Base-by-base conservation (phyloP, 2,797 vertebrate species). In the Sebastes miniatus region DNA sequence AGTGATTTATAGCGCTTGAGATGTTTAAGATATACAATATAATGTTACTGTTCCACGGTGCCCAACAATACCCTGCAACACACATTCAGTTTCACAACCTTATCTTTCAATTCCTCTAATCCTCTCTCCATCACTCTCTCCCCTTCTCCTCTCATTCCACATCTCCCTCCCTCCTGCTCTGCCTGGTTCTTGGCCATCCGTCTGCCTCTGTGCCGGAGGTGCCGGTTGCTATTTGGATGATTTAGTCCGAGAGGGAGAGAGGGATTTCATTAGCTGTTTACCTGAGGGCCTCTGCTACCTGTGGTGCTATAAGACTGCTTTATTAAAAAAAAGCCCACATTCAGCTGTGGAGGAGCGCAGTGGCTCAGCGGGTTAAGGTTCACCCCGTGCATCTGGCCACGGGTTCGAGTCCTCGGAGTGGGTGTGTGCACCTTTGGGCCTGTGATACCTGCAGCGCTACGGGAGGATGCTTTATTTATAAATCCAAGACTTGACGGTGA, bases 181-280 rank as follows among this genome's bases (percentile, higher is more conserved):
- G 63, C 34, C 85, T 91, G 84, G 86, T 92, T 88, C 87, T 84
- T 39, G 87, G 90, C 91, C 93, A 93, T 93, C 91, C 83, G 82
- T 91, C 93, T 90, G 93, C 88, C 86, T 89, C 84, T 91, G 92
- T 69, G 92, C 92, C 91, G 25, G 84, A 93, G 93, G 92, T 93
- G 88, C 91, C 73, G 76, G 73, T 90, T 92, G 91, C 92, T 95
- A 93, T 95, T 96, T 94, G 94, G 94, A 95, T 95, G 92, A 95
- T 93, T 94, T 92, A 93, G 92, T 91, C 89, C 29, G 29, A 89
- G 83, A 88, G 91, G 91, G 90, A 93, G 77, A 88, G 73, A 89
- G 92, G 93, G 94, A 95, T 95, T 96, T 94, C 94, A 95, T 95
- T 94, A 94, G 93, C 91, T 94, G 94, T 94, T 94, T 94, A 94